phyloP scores from a whole-genome alignment of 2,113 vertebrate species.

The Mastomys natalensis region DNA sequence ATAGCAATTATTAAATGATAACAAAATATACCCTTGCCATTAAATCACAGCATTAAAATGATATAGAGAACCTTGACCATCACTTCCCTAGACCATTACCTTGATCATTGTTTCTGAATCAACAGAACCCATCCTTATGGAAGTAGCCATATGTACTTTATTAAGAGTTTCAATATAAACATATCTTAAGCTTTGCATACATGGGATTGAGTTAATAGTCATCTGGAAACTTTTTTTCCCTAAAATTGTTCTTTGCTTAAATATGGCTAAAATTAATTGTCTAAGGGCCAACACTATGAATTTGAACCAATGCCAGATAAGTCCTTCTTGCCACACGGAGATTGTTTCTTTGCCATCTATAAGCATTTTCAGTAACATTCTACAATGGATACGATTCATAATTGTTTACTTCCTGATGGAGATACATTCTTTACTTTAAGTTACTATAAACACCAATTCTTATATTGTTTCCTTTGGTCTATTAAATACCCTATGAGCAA shows the following conservation, averaged over 20 bases:
- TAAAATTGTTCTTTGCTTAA: neutral
- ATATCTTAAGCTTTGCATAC: too few species aligned
- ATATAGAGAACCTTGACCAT: neutral
- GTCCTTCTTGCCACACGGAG: neutral
- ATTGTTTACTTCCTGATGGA: neutral
- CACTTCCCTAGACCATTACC: neutral
- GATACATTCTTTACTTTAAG: neutral
- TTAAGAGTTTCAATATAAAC: neutral
- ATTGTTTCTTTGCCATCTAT: neutral
- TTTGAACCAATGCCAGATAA: neutral
- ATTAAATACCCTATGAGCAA: neutral
- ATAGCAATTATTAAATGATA: conserved; percentile 41
- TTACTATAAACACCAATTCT: neutral
- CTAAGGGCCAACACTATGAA: neutral
- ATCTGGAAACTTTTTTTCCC: neutral
- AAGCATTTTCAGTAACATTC: neutral
- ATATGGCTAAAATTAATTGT: neutral
- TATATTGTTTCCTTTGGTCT: neutral
- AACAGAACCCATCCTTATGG: neutral
- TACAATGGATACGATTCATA: neutral
- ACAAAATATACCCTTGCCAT: conserved; percentile 21
- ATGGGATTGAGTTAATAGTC: neutral
- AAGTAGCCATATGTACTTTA: neutral
- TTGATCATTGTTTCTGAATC: neutral
- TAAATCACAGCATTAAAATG: neutral